Evolutionary conservation across 2,797 vertebrate species (phyloP), one percentile per base, ranked within the genome.

Genomic region (Rallus crepitans): DNA sequence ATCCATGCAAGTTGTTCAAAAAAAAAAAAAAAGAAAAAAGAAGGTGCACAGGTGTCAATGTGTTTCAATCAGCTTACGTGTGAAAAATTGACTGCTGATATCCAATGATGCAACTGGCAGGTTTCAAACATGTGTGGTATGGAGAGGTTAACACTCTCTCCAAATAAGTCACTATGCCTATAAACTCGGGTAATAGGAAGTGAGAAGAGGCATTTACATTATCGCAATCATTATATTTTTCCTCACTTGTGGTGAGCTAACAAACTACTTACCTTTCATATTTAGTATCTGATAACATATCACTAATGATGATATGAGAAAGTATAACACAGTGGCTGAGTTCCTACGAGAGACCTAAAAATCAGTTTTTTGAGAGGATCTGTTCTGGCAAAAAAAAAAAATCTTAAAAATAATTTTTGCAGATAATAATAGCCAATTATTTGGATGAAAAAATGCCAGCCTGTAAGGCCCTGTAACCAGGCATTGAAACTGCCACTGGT

Each of bases 61-160:
- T 57, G 33, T 88, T 94, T 83, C 82, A 56, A 75, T 50, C 35
- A 39, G 83, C 75, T 87, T 85, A 61, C 50, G 20, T 42, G 48
- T 53, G 71, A 86, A 95, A 93, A 94, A 70, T 31, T 82, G 57
- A 83, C 65, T 86, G 83, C 27, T 88, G 68, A 81, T 88, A 80
- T 6, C 55, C 24, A 65, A 7, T 52, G 64, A 82, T 17, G 15
- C 15, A 86, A 77, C 40, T 86, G 64, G 12, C 21, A 86, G 20
- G n/a, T 85, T 91, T 90, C 11, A 13, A 70, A 82, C 0, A 13
- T 15, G 1, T 10, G 3, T 68, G 21, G 19, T 19, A 55, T 5
- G n/a, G 17, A 33, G 9, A 85, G 25, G 31, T 72, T 64, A 80
- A 87, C 31, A 81, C n/a, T 68, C 33, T 47, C 33, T 47, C 15